Percentiles rank a stretch among this genome's conserved stretches.
phyloP scores from a whole-genome alignment of 2,888 invertebrate species.

The Apomyelois bistriatella region DNA sequence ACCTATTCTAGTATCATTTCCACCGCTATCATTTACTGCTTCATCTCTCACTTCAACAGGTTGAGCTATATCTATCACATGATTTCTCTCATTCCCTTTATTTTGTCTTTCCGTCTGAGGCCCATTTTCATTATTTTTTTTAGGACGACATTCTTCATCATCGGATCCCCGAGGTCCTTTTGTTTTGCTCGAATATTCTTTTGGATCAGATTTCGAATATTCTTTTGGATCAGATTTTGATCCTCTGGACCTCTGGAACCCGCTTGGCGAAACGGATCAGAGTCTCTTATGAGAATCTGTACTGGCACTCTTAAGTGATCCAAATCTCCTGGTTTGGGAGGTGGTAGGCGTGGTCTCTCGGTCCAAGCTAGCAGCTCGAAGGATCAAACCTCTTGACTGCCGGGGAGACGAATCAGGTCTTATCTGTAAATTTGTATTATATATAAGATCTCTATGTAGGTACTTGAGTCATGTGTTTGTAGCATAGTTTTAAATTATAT shows the following conservation, averaged over 20 bases:
- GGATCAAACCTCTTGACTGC: slow-evolving; percentile 65
- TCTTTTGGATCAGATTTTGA: too few species aligned
- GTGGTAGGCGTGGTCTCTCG: slow-evolving; percentile 49
- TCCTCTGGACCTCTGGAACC: slow-evolving; percentile 28
- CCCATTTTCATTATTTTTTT: neutral
- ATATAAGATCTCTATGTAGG: too few species aligned
- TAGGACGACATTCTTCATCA: neutral
- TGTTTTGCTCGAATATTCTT: slow-evolving; percentile 20
- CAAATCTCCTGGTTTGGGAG: slow-evolving; percentile 49
- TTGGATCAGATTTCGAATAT: slow-evolving; percentile 14
- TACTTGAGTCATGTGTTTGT: too few species aligned
- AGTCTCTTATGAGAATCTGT: slow-evolving; percentile 70
- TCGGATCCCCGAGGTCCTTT: slow-evolving; percentile 11
- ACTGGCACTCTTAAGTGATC: slow-evolving; percentile 66
- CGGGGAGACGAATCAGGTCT: slow-evolving; percentile 45
- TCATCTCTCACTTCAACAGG: slow-evolving; percentile 14
- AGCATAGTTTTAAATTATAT: too few species aligned
- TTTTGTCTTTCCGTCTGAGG: neutral
- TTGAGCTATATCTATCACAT: slow-evolving; percentile 18
- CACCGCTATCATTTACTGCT: slow-evolving; percentile 17
- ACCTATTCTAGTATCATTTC: slow-evolving; percentile 42
- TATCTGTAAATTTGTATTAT: slow-evolving; percentile 39
- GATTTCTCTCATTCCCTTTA: slow-evolving; percentile 18
- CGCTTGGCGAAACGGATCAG: slow-evolving; percentile 62
- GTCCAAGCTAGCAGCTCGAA: slow-evolving; percentile 72